A percentile compares a stretch with the other conserved stretches of the same genome.
These are phyloP conservation scores for Cettia cetti DNA, from an alignment of 2,113 vertebrate species.

Conservation along the genomic window DNA sequence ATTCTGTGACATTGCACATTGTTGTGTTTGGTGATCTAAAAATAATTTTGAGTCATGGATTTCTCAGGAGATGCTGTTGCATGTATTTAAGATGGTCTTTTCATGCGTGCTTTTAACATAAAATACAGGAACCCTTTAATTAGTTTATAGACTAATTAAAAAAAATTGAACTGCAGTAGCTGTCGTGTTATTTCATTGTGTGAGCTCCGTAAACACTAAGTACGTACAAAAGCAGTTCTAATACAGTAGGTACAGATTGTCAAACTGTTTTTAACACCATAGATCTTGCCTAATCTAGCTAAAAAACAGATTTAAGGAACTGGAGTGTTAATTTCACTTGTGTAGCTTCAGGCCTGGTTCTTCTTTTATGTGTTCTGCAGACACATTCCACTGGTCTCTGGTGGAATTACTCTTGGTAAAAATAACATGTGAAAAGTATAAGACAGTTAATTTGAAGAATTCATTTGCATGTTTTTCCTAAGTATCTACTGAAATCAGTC, in stretches of 20 bases:
- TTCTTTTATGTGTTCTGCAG: background rate
- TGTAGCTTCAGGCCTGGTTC: background rate
- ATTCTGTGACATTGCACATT: conserved; percentile 35
- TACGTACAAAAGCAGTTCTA: background rate
- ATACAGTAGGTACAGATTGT: background rate
- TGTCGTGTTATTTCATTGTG: background rate
- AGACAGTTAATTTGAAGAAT: background rate
- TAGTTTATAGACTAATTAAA: conserved; percentile 20
- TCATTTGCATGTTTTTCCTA: background rate
- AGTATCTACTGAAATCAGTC: background rate
- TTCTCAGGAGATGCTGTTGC: conserved; percentile 44
- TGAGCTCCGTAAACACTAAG: background rate
- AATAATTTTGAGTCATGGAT: conserved; percentile 58
- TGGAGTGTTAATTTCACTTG: background rate
- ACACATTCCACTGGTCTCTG: background rate
- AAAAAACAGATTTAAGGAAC: background rate
- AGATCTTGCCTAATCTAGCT: background rate
- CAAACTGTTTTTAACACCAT: background rate
- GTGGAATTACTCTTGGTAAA: background rate
- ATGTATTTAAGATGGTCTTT: background rate
- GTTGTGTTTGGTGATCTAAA: conserved; percentile 44
- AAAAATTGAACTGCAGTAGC: background rate
- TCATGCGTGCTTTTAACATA: background rate
- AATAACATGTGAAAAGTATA: background rate
- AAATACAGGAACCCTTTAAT: background rate